Percentiles rank a stretch among this genome's conserved stretches.
phyloP scores from a whole-genome alignment of 2,888 invertebrate species.

The Danaus chrysippus region DNA sequence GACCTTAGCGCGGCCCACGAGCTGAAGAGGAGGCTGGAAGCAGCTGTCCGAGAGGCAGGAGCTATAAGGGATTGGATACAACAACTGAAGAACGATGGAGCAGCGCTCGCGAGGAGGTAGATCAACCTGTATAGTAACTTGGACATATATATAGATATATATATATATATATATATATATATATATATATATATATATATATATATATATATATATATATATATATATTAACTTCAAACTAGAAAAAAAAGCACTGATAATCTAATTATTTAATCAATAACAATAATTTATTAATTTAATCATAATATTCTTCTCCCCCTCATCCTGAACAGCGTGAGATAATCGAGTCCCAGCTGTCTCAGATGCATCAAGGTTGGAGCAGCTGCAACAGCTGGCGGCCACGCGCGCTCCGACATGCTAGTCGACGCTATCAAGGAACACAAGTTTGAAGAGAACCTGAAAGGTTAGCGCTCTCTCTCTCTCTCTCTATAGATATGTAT shows the following conservation, averaged over 20 bases:
- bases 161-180: too few relatives aligned
- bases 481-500: neutral
- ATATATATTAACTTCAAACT: too few relatives aligned
- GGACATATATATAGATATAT: too few relatives aligned
- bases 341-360: conserved; percentile 85
- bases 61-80: conserved; percentile 89
- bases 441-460: conserved; percentile 91
- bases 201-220: too few relatives aligned
- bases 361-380: conserved; percentile 85
- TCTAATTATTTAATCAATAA: neutral
- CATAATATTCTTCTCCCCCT: conserved; percentile 36
- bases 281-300: neutral
- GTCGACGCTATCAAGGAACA: conserved; percentile 89
- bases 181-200: too few relatives aligned
- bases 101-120: conserved; percentile 82
- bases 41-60: conserved; percentile 92
- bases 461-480: conserved; percentile 42
- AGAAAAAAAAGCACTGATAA: conserved; percentile 86
- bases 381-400: conserved; percentile 83
- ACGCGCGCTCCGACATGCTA: conserved; percentile 82
- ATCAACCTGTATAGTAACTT: neutral
- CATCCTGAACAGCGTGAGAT: conserved; percentile 88
- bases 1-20: conserved; percentile 91
- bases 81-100: conserved; percentile 86
- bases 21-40: conserved; percentile 91